Percentiles rank a stretch among this genome's conserved stretches.
These are phyloP conservation scores for Anoplophora glabripennis DNA, from an alignment of 1,140 invertebrate genomes.

Conservation along the genomic window DNA sequence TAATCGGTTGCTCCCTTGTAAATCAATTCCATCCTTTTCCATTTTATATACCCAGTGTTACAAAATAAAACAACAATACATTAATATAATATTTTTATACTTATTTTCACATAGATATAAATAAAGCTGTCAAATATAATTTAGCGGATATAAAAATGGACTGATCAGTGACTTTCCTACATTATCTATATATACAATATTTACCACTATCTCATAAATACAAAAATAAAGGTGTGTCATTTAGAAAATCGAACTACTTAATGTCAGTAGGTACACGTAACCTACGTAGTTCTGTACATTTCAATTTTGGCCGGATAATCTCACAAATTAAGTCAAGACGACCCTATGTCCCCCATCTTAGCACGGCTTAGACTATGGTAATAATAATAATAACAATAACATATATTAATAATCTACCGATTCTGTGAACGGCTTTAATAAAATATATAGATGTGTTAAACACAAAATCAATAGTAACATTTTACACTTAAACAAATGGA, in stretches of 20 bases:
- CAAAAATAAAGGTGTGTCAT: neutral
- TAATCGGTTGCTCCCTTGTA: too few species aligned
- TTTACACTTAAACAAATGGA: conserved; percentile 24
- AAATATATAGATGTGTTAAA: conserved; percentile 41
- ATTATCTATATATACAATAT: neutral
- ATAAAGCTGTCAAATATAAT: too few species aligned
- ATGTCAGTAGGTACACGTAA: conserved; percentile 1
- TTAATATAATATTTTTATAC: neutral
- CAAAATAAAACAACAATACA: neutral
- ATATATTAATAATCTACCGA: conserved; percentile 25
- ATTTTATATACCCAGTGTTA: too few species aligned
- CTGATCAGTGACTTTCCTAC: neutral
- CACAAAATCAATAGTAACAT: conserved; percentile 32
- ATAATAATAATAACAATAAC: conserved; percentile 29
- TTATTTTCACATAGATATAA: too few species aligned
- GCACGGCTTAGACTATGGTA: neutral
- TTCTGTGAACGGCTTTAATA: conserved; percentile 31
- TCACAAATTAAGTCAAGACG: too few species aligned
- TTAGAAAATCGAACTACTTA: too few species aligned
- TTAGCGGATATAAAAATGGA: neutral
- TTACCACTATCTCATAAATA: neutral
- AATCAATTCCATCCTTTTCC: too few species aligned
- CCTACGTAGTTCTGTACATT: conserved; percentile 10
- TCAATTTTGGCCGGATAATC: conserved; percentile 8
- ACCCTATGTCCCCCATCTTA: too few species aligned